Conservation (phyloP, 2,797 vertebrate genomes). For the Sebastes itinus region DNA sequence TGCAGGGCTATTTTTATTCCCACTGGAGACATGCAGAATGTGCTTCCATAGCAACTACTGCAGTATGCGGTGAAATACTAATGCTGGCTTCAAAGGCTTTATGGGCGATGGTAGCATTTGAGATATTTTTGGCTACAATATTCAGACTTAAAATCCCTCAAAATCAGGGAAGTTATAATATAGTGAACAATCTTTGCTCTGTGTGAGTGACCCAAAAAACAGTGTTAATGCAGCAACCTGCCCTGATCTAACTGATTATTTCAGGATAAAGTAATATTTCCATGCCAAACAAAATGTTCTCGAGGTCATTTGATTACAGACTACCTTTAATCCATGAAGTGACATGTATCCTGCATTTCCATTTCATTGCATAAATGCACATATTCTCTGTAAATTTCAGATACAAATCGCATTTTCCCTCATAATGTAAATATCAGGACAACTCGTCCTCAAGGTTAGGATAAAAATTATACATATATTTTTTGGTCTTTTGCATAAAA, state of each 20-base stretch:
- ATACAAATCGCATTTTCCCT: neutral
- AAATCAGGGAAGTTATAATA: slow-evolving; percentile 18
- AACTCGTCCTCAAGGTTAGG: neutral
- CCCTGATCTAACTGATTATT: slow-evolving; percentile 3
- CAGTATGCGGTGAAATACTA: neutral
- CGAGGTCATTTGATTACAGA: neutral
- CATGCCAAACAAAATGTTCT: neutral
- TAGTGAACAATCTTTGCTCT: neutral
- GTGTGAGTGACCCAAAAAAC: neutral
- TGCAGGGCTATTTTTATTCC: neutral
- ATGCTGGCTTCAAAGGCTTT: neutral
- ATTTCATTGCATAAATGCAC: neutral
- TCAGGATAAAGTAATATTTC: neutral
- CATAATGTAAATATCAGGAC: neutral
- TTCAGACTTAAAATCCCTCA: slow-evolving; percentile 1
- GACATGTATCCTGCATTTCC: neutral
- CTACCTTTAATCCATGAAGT: neutral
- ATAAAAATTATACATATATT: neutral
- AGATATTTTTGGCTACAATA: slow-evolving; percentile 7
- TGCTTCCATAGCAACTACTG: slow-evolving; percentile 34
- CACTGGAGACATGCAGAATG: neutral
- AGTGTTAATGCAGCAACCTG: slow-evolving; percentile 13
- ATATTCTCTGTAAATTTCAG: neutral
- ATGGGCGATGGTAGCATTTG: neutral
- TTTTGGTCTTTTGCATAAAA: neutral